A percentile compares a stretch with the other conserved stretches of the same genome.
Conservation (phyloP, 2,797 vertebrate genomes). For the Sparidentex hasta region DNA sequence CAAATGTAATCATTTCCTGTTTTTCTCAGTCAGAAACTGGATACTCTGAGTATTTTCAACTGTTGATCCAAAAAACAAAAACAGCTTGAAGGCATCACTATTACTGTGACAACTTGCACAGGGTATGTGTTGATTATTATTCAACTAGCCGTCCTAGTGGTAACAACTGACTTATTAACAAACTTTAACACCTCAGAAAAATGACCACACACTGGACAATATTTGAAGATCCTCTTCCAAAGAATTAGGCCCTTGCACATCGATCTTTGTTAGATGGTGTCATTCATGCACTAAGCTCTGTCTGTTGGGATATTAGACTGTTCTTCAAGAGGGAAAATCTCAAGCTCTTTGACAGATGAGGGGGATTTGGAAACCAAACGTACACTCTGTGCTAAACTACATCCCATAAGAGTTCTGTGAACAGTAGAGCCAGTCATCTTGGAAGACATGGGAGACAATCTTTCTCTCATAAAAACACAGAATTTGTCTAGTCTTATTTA, state of each 20-base stretch:
- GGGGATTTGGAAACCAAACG: constrained; percentile 25
- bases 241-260: background rate
- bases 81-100: background rate
- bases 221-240: background rate
- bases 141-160: background rate
- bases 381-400: constrained; percentile 18
- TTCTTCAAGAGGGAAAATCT: constrained; percentile 29
- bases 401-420: constrained; percentile 31
- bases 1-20: background rate
- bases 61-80: background rate
- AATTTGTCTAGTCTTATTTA: constrained; percentile 22
- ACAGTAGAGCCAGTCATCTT: constrained; percentile 27
- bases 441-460: constrained; percentile 20
- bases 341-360: constrained; percentile 41
- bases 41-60: background rate
- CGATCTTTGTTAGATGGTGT: background rate
- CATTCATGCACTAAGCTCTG: constrained; percentile 12
- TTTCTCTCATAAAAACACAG: constrained; percentile 15
- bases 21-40: background rate
- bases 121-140: background rate
- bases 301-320: constrained; percentile 15
- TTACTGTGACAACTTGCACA: background rate
- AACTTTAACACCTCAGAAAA: background rate
- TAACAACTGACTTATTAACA: background rate
- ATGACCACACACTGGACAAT: background rate